Percentiles rank a stretch among this genome's conserved stretches.
Conservation (phyloP, 2,888 invertebrate species). For the Mechanitis messenoides region DNA sequence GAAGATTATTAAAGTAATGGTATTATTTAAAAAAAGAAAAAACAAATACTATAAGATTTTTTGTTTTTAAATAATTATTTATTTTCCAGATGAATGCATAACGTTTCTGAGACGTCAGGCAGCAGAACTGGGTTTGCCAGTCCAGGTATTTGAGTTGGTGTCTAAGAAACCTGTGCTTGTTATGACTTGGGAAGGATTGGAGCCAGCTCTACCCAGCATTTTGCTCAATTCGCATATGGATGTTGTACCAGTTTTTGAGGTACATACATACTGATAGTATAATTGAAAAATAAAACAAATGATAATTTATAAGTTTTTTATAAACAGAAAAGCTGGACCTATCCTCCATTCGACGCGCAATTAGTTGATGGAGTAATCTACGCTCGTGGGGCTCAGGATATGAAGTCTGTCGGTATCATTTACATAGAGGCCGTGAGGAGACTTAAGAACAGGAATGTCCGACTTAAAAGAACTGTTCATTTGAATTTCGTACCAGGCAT, state of each 20-base stretch:
- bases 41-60: too few relatives aligned
- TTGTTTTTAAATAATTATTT: neutral
- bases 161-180: constrained; percentile 86
- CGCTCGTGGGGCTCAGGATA: constrained; percentile 90
- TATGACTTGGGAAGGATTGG: constrained; percentile 87
- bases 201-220: constrained; percentile 83
- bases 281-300: neutral
- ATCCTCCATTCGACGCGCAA: constrained; percentile 91
- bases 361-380: constrained; percentile 90
- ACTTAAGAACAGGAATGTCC: constrained; percentile 71
- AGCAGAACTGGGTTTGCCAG: constrained; percentile 79
- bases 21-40: too few relatives aligned
- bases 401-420: constrained; percentile 86
- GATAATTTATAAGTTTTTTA: constrained; percentile 30
- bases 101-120: constrained; percentile 85
- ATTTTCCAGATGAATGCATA: constrained; percentile 80
- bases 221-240: constrained; percentile 97
- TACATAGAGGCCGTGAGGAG: constrained; percentile 82
- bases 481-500: constrained; percentile 83
- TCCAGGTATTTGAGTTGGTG: constrained; percentile 75
- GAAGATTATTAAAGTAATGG: too few relatives aligned
- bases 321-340: constrained; percentile 88
- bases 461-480: constrained; percentile 80
- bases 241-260: constrained; percentile 95
- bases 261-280: constrained; percentile 43